Evolutionary conservation across 2,888 invertebrate genomes (phyloP), one percentile per base, ranked within the genome.

Genomic region (Brachylomia viminalis): DNA sequence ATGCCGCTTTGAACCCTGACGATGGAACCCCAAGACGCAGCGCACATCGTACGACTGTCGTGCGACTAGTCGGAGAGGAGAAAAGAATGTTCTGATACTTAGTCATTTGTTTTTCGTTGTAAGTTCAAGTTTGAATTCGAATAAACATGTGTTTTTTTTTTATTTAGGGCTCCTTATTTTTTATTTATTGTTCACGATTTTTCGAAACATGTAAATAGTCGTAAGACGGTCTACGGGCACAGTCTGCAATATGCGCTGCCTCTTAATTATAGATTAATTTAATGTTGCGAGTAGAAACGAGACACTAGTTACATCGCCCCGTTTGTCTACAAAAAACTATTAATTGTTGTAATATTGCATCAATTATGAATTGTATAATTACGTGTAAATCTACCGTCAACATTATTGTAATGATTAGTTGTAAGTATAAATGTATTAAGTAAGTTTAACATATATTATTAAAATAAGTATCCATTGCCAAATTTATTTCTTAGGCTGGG

Each of bases 401-500:
- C 54, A 71, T 83, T 83, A 78, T 75, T 83, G 62, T 86, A 82
- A 84, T 65, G 58, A 75, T 49, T 83, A 69, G 2, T 49, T 82
- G 68, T 87, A 86, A 82, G 75, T 87, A 86, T 79, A 82, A 73
- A 75, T 81, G 59, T 74, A 80, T 71, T 68, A 59, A 77, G 49
- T 65, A 79, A 82, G 67, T 58, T 75, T 77, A 86, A 85, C 79
- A 78, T 82, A 75, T 87, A n/a, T 83, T 80, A 80, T 71, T 77
- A 82, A 82, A 72, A 80, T 86, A 86, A 89, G 83, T 84, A 80
- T 72, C 56, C 71, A 87, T 91, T 92, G 93, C 92, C 91, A 90
- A 91, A 90, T 77, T 92, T 90, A 92, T 93, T 94, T 93, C 92
- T 72, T 86, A 90, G 95, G 95, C 96, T 96, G 96, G 95, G 93